Evolutionary conservation across 2,113 vertebrate genomes (phyloP), one percentile per base, ranked within the genome.

Genomic region (Rhinolophus sinicus): DNA sequence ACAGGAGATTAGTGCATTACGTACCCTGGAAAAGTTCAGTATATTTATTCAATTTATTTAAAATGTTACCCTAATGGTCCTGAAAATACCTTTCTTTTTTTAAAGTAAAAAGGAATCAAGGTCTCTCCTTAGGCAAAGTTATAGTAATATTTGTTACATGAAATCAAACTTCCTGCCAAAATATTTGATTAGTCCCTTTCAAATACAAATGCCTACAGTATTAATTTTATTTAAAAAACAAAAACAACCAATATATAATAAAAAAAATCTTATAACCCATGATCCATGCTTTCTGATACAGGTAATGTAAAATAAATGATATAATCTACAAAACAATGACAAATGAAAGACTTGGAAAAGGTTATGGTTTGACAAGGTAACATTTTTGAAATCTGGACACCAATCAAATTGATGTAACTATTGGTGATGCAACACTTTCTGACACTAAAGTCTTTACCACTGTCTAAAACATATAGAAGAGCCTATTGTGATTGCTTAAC

Each of bases 381-480:
- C 98, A 98, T 99, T 99, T 98, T 98, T 98, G 98, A 98, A 98
- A 98, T 98, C 97, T 97, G 97, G 98, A 98, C 98, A 99, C 98
- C 98, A 98, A 98, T 99, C 99, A 99, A 98, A 99, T 99, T 99
- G 99, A 98, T 99, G 97, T 95, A 98, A 98, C 97, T 97, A 98
- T 95, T 97, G 96, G 98, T 99, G 98, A 99, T 98, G 98, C 98
- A 98, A 99, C 98, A 98, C 98, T 98, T 97, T 98, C 93, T 99
- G 99, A 99, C 99, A 99, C 98, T 99, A 99, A 99, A 98, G 98
- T 99, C 98, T 99, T 99, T 99, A 99, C 98, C 97, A 98, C 98
- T 98, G 98, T 98, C 98, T 98, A 98, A 98, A 99, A 98, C 97
- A 97, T 98, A 99, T 98, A 98, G 98, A 98, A 98, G 98, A 98